Percentiles rank a stretch among this genome's conserved stretches.
These are phyloP conservation scores for Drosophila basisetae DNA, from an alignment of 2,888 invertebrate genomes.

Conservation along the genomic window DNA sequence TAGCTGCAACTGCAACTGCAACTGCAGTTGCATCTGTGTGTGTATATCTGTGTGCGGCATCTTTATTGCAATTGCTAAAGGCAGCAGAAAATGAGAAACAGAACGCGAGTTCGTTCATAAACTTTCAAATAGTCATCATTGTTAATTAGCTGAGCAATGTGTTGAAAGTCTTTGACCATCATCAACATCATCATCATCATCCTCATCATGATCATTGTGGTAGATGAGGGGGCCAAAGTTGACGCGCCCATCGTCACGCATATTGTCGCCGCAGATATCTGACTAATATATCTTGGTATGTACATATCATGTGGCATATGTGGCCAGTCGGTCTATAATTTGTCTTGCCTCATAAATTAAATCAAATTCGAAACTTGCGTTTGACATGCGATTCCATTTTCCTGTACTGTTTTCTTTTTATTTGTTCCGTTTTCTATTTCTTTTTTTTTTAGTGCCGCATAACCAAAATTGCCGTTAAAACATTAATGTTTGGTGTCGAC, in stretches of 20 bases:
- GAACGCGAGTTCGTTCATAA: slow-evolving; percentile 21
- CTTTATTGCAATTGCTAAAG: slow-evolving; percentile 45
- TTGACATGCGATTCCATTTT: slow-evolving; percentile 73
- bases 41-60: slow-evolving; percentile 17
- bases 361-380: slow-evolving; percentile 74
- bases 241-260: slow-evolving; percentile 65
- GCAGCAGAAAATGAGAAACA: slow-evolving; percentile 9
- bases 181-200: background rate
- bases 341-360: slow-evolving; percentile 76
- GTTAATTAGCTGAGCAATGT: slow-evolving; percentile 72
- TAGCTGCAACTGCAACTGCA: slow-evolving; percentile 26
- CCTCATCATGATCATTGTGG: background rate
- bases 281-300: slow-evolving; percentile 13
- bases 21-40: slow-evolving; percentile 17
- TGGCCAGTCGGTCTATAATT: slow-evolving; percentile 52
- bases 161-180: slow-evolving; percentile 38
- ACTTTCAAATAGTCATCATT: slow-evolving; percentile 45
- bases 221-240: slow-evolving; percentile 46
- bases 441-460: slow-evolving; percentile 34
- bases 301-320: slow-evolving; percentile 41
- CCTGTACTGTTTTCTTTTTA: slow-evolving; percentile 21
- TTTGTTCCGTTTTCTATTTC: slow-evolving; percentile 12
- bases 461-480: slow-evolving; percentile 66
- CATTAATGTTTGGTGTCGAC: slow-evolving; percentile 56
- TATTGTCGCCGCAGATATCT: slow-evolving; percentile 24